Base-by-base conservation (phyloP, 92 coral and sea anemone genomes). In the Metridium senile region DNA sequence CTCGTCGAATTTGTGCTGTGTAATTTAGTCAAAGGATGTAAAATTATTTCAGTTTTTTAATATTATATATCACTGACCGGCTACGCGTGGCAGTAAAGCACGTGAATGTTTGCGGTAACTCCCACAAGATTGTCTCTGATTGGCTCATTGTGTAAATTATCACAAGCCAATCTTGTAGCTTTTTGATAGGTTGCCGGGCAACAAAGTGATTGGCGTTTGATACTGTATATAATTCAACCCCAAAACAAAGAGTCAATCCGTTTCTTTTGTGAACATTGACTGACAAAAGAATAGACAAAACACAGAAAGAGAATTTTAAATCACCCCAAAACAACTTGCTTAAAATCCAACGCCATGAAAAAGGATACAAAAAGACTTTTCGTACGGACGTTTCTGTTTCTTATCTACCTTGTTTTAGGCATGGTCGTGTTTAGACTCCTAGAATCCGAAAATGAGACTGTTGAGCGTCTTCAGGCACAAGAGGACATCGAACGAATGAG, bases 351-450 rank as follows among this genome's bases (percentile, higher is more conserved):
- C 29, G 33, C 16, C 16, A 86, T 88, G 67, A 83, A 89, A 19
- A 82, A 67, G 39, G 97, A 92, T 79, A 92, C 97, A 0, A 76
- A 74, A 67, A 70, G 93, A 20, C 74, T 92, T 25, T 11, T 92
- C 1, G 65, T 92, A 16, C 81, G 97, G 10, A 77, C 88, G 2
- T 79, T 81, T 20, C 74, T 92, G 19, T 92, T 89, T 53, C 22
- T 86, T 6, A 45, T 80, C 33, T 92, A 92, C 71, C 61, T 92
- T 6, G 84, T 85, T 11, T 0, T 80, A 21, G 97, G 97, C 0
- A 92, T 92, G 97, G 82, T 86, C 22, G 87, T 85, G n/a, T 92
- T 92, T 33, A 78, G 89, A 20, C 21, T 75, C 16, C 81, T 92
- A 19, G 97, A 92, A 33, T 82, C 93, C 33, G 80, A 81, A 23